Base-by-base conservation (phyloP, 2,797 vertebrate species). In the Gouania willdenowi region DNA sequence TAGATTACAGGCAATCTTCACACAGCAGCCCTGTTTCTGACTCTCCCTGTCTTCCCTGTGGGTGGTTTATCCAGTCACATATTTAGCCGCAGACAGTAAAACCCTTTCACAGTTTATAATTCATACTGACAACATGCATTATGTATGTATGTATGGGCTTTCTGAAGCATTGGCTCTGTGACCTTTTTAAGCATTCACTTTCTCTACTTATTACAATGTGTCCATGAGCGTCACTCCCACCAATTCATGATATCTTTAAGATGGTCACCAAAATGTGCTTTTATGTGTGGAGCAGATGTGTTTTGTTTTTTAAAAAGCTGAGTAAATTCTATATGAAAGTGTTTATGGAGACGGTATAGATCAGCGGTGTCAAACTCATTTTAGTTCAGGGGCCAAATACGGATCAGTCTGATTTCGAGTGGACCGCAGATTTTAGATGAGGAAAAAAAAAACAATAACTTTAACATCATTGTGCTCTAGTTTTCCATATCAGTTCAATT, bases 51-150 rank as follows among this genome's bases (percentile, higher is more conserved):
- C 18, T 41, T 51, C 40, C 61, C 18, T 54, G 29, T 46, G 41
- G 47, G 39, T 57, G 54, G 46, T 47, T 72, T 21, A 66, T 59
- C 43, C 47, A 56, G 61, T 60, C 74, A 67, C 68, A 71, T 74
- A 72, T 78, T 82, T 77, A 66, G 65, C 42, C 9, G 65, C 70
- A 77, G 77, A 85, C 80, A 75, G 71, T 69, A 44, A 75, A 83
- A 81, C 62, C 74, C 75, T 87, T 81, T 82, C 77, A 80, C 73
- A 70, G 62, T 85, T 65, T 62, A 87, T 87, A 83, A 84, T 86
- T 86, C 72, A 84, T 85, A 76, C 69, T 65, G 72, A 79, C 73
- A 39, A 33, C 56, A 66, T 85, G 31, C 66, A 86, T 83, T 74
- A 83, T 85, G 71, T 26, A 85, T 75, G 49, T 74, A 83, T 85